Base-by-base conservation (phyloP, 2,888 invertebrate species). In the Oscheius sp. region DNA sequence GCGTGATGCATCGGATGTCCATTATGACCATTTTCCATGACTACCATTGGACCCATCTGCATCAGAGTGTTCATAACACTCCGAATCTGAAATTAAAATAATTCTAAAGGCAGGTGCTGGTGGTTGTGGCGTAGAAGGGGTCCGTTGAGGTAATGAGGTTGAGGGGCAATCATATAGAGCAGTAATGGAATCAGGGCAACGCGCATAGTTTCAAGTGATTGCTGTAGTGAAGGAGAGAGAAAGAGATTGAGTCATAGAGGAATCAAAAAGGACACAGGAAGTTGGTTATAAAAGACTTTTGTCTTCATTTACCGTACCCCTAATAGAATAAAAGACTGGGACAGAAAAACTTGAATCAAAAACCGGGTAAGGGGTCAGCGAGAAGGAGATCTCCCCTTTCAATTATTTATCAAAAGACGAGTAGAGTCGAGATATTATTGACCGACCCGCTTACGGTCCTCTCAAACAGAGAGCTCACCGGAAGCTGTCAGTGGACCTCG, bases 31-130 rank as follows among this genome's bases (percentile, higher is more conserved):
- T 61, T 25, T 55, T 53, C 52, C 48, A 74, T 72, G 64, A 78
- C 72, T 42, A 74, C 46, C 71, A 74, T 71, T 29, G 79, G 79
- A 27, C 75, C 75, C 73, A 79, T 76, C 53, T 75, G 76, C 74
- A 79, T 76, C 70, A 79, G 63, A 55, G 74, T 76, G 72, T 79
- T 79, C 79, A 79, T 79, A 64, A 64, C 69, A 69, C 68, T 48
- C 45, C 15, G 31, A 55, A 27, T 33, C 42, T 33, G 45, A 55
- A 52, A 53, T 17, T 1, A 27, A 31, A 29, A 37, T 10, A 37
- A 37, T 10, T 48, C n/a, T 20, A 20, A 48, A 33, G 37, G 55
- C 23, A 34, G 37, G 5, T 25, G 31, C 37, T 31, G 31, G 27
- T 34, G 55, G 55, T 17, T 53, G 39, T 33, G 17, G 39, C n/a